A percentile compares a stretch with the other conserved stretches of the same genome.
phyloP scores from a whole-genome alignment of 2,888 invertebrate genomes.

The Conus canariensis region DNA sequence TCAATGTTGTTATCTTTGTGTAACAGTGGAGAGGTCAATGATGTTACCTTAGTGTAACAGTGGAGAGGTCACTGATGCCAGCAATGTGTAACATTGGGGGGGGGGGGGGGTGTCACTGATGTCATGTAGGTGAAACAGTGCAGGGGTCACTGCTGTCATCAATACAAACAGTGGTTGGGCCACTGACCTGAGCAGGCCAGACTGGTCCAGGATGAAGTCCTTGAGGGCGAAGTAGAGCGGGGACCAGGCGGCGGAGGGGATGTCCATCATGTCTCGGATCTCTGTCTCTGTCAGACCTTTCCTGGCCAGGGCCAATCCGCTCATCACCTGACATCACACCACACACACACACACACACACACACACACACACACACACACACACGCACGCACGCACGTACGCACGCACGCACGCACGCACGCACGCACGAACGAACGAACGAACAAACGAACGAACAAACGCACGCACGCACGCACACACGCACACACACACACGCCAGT shows the following conservation, averaged over 20 bases:
- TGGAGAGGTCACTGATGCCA: too few species aligned
- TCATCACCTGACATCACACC: slow-evolving; percentile 59
- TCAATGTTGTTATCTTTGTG: too few species aligned
- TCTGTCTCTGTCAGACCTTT: slow-evolving; percentile 69
- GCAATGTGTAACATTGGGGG: too few species aligned
- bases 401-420: background rate
- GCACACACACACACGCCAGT: background rate
- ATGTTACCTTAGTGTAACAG: too few species aligned
- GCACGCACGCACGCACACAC: background rate
- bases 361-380: background rate
- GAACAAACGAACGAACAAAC: too few species aligned
- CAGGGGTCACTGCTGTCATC: too few species aligned
- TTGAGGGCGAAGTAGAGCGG: slow-evolving; percentile 72
- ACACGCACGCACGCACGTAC: background rate
- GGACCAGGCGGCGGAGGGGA: slow-evolving; percentile 70
- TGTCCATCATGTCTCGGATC: slow-evolving; percentile 59
- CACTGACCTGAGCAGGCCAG: slow-evolving; percentile 55
- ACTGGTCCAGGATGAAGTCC: slow-evolving; percentile 62
- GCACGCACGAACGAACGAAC: background rate
- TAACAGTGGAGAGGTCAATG: too few species aligned
- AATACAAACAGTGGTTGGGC: too few species aligned
- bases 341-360: slow-evolving; percentile 16
- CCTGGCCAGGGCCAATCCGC: slow-evolving; percentile 59
- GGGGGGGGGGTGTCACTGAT: too few species aligned
- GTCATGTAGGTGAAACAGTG: too few species aligned